A percentile compares a stretch with the other conserved stretches of the same genome.
These are phyloP conservation scores for Marmota flaviventris DNA, from an alignment of 2,113 vertebrate genomes.

Conservation along the genomic window DNA sequence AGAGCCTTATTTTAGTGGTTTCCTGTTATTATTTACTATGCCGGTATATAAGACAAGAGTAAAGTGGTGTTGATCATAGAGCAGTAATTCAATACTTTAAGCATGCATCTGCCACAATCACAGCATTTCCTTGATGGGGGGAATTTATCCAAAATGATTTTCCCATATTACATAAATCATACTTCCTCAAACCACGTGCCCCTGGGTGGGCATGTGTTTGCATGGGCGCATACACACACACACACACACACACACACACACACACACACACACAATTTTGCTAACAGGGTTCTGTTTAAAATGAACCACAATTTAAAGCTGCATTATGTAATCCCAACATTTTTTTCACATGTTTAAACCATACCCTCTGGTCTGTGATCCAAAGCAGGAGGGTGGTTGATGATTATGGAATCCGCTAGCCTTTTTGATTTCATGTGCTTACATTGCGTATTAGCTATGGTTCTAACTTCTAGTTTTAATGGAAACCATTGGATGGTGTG, in stretches of 20 bases:
- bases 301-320: slow-evolving; percentile 68
- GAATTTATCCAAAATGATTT: slow-evolving; percentile 72
- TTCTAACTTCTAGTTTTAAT: slow-evolving; percentile 75
- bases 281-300: slow-evolving; percentile 76
- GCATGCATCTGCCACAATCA: background rate
- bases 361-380: slow-evolving; percentile 74
- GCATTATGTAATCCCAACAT: slow-evolving; percentile 51
- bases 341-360: slow-evolving; percentile 62
- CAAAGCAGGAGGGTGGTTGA: slow-evolving; percentile 38
- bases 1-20: slow-evolving; percentile 7
- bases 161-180: slow-evolving; percentile 71
- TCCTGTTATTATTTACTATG: slow-evolving; percentile 42
- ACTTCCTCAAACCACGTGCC: slow-evolving; percentile 66
- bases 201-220: background rate
- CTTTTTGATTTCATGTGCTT: slow-evolving; percentile 67
- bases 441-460: slow-evolving; percentile 63
- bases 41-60: background rate
- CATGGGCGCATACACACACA: background rate
- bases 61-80: background rate
- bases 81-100: background rate
- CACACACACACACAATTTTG: slow-evolving; percentile 53
- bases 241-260: background rate
- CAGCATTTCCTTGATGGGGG: slow-evolving; percentile 50
- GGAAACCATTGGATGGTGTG: slow-evolving; percentile 47
- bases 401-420: slow-evolving; percentile 78